Conservation (phyloP, 2,888 invertebrate genomes). For the Nipponacmea schrenckii region DNA sequence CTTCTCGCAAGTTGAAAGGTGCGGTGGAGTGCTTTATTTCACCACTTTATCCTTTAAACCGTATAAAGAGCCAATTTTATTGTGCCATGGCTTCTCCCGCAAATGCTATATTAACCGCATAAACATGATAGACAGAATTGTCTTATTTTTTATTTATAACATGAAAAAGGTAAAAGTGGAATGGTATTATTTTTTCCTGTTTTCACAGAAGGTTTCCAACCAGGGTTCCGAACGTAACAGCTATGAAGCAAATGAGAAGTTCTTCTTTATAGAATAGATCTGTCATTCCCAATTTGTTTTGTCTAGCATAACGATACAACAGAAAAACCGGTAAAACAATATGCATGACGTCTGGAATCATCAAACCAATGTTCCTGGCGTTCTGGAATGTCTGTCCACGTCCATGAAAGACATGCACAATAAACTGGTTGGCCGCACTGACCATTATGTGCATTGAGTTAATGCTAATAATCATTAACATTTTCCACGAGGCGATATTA, state of each 20-base stretch:
- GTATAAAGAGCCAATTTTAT: too few species aligned
- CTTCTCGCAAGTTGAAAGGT: too few species aligned
- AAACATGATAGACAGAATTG: too few species aligned
- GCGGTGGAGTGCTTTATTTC: too few species aligned
- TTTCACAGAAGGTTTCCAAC: constrained; percentile 47
- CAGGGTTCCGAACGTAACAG: constrained; percentile 53
- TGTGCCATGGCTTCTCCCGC: too few species aligned
- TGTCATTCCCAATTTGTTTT: constrained; percentile 52
- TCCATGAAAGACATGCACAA: constrained; percentile 55
- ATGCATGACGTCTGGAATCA: constrained; percentile 64
- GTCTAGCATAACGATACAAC: constrained; percentile 55
- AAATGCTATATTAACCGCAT: too few species aligned
- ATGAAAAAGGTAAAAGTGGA: too few species aligned
- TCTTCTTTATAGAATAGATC: constrained; percentile 66
- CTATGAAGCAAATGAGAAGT: constrained; percentile 58
- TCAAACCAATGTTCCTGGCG: constrained; percentile 59
- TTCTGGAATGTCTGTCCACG: constrained; percentile 58
- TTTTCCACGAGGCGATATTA: constrained; percentile 58
- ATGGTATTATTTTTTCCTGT: too few species aligned
- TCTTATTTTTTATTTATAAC: too few species aligned
- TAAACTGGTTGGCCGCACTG: constrained; percentile 63
- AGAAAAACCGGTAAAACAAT: constrained; percentile 72
- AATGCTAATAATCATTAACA: constrained; percentile 58
- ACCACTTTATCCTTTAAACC: too few species aligned
- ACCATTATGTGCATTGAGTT: constrained; percentile 63